Conservation (phyloP, 1,140 invertebrate species). For the Paraescarpia echinospica region DNA sequence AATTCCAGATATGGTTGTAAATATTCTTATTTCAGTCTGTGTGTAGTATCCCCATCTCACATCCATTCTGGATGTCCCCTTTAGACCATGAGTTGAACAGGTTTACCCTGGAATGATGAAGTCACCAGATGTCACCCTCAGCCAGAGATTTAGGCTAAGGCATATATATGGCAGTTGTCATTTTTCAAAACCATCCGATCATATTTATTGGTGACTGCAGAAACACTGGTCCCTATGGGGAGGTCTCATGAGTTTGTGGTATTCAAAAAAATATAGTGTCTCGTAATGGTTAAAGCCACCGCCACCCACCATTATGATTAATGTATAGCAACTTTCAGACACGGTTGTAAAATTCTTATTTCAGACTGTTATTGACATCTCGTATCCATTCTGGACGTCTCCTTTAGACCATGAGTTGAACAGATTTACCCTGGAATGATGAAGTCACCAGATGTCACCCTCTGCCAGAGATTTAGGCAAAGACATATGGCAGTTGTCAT, state of each 20-base stretch:
- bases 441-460: too few relatives aligned
- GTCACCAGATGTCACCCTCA: background rate
- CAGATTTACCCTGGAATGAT: background rate
- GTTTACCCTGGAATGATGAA: background rate
- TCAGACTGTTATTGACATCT: background rate
- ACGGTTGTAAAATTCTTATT: background rate
- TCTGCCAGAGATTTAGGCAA: background rate
- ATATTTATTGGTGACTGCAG: background rate
- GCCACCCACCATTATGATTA: too few relatives aligned
- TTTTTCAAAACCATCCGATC: background rate
- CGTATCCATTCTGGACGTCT: background rate
- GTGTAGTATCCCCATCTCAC: too few relatives aligned
- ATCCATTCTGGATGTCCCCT: background rate
- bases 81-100: background rate
- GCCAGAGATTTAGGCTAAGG: background rate
- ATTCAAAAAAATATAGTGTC: too few relatives aligned
- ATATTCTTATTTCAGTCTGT: too few relatives aligned
- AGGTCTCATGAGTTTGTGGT: too few relatives aligned
- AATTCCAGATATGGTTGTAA: too few relatives aligned
- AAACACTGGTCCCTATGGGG: background rate
- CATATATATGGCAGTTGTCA: background rate
- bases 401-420: background rate
- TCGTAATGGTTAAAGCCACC: too few relatives aligned
- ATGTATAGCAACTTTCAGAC: too few relatives aligned
- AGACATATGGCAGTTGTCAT: background rate